These are phyloP conservation scores for Daktulosphaira vitifoliae DNA, from an alignment of 1,140 invertebrate genomes.

Conservation along the genomic window DNA sequence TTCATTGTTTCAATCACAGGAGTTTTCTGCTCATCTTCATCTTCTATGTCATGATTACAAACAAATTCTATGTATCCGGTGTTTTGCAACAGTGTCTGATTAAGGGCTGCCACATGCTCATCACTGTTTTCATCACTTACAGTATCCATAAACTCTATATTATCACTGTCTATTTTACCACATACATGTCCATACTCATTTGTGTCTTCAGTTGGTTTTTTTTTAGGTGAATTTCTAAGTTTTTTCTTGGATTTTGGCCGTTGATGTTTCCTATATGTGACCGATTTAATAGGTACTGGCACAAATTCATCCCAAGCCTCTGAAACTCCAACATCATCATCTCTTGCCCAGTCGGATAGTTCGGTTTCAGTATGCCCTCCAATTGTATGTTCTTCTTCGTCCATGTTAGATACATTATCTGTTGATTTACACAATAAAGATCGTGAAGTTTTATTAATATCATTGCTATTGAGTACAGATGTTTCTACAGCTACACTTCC, in stretches of 20 bases:
- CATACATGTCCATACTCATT: constrained; percentile 45
- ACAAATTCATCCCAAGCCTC: constrained; percentile 62
- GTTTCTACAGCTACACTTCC: not conserved
- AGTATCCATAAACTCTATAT: constrained; percentile 67
- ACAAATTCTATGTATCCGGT: constrained; percentile 62
- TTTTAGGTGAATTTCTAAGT: constrained; percentile 39
- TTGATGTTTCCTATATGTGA: constrained; percentile 47
- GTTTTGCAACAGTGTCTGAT: constrained; percentile 49
- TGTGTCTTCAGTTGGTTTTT: constrained; percentile 43
- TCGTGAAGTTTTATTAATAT: not conserved
- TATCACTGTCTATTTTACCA: constrained; percentile 45
- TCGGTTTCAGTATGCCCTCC: constrained; percentile 71
- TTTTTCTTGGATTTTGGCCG: constrained; percentile 42
- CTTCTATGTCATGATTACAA: constrained; percentile 35
- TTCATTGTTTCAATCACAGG: constrained; percentile 32
- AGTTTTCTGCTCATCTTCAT: constrained; percentile 38
- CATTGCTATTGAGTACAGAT: not conserved
- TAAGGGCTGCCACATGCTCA: constrained; percentile 43
- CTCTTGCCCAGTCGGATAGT: constrained; percentile 73
- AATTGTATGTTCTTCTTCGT: constrained; percentile 46
- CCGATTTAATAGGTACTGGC: constrained; percentile 49
- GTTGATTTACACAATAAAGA: not conserved
- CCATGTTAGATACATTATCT: constrained; percentile 23
- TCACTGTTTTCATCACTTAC: constrained; percentile 47
- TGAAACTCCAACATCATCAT: constrained; percentile 56